Conservation (phyloP, 2,113 vertebrate species). For the Onychostoma macrolepis region DNA sequence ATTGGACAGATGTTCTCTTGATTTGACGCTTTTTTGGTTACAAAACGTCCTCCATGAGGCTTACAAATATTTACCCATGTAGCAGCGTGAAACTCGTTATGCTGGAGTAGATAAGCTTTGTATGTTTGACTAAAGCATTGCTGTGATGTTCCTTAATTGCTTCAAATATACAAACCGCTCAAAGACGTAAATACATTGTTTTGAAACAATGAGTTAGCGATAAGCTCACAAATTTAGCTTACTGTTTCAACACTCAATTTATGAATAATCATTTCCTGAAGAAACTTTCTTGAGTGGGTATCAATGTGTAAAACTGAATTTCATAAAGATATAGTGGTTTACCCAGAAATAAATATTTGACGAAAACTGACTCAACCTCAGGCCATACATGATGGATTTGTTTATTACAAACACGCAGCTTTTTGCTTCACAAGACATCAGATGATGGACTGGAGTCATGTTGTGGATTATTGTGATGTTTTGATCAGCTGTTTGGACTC, state of each 20-base stretch:
- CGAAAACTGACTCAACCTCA: background rate
- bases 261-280: background rate
- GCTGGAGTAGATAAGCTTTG: constrained; percentile 19
- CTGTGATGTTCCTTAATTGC: constrained; percentile 19
- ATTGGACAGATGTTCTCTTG: constrained; percentile 73
- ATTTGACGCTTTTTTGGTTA: constrained; percentile 70
- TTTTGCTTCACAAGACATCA: background rate
- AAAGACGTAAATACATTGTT: constrained; percentile 25
- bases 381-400: background rate
- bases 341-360: background rate
- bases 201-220: constrained; percentile 28
- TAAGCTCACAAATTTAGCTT: constrained; percentile 16
- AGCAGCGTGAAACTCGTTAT: constrained; percentile 31
- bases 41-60: constrained; percentile 68
- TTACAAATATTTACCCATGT: constrained; percentile 37
- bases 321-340: background rate
- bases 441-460: background rate
- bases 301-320: background rate
- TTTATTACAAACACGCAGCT: background rate
- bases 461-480: background rate
- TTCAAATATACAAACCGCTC: constrained; percentile 33
- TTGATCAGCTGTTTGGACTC: background rate
- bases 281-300: constrained; percentile 15
- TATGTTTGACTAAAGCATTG: constrained; percentile 26
- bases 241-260: constrained; percentile 14